Percentiles rank a stretch among this genome's conserved stretches.
Evolutionary conservation across 2,797 vertebrate species (phyloP).

Genomic region (Rousettus madagascariensis): DNA sequence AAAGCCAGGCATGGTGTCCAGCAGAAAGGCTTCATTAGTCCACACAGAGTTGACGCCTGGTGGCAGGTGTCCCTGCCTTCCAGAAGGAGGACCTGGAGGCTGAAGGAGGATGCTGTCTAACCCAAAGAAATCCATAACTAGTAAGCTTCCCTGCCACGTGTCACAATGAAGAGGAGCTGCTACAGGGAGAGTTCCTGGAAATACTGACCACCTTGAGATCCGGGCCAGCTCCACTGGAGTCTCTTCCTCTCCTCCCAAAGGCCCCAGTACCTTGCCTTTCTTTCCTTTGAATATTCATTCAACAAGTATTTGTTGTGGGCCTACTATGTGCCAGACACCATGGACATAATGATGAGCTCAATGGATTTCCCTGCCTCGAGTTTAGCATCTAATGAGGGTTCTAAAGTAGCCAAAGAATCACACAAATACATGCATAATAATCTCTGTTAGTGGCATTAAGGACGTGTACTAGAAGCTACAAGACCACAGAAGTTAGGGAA

Average conservation of each 20-base stretch:
- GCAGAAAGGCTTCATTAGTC: background rate
- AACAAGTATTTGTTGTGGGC: background rate
- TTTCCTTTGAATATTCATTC: background rate
- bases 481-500: background rate
- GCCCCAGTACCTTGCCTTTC: background rate
- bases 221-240: background rate
- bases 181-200: background rate
- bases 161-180: background rate
- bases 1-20: background rate
- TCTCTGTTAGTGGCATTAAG: too few relatives aligned
- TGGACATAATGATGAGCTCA: background rate
- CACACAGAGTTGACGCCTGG: background rate
- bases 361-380: background rate
- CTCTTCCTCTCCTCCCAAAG: background rate
- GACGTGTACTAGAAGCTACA: rapidly evolving
- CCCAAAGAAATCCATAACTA: background rate
- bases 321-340: background rate
- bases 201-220: background rate
- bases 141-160: background rate
- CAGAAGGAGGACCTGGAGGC: background rate
- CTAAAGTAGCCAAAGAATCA: background rate
- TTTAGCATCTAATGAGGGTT: background rate
- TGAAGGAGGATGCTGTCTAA: too few relatives aligned
- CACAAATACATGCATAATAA: background rate
- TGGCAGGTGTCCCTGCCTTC: background rate